Evolutionary conservation across 2,888 invertebrate species (phyloP).

Genomic region (Thelaira solivaga): DNA sequence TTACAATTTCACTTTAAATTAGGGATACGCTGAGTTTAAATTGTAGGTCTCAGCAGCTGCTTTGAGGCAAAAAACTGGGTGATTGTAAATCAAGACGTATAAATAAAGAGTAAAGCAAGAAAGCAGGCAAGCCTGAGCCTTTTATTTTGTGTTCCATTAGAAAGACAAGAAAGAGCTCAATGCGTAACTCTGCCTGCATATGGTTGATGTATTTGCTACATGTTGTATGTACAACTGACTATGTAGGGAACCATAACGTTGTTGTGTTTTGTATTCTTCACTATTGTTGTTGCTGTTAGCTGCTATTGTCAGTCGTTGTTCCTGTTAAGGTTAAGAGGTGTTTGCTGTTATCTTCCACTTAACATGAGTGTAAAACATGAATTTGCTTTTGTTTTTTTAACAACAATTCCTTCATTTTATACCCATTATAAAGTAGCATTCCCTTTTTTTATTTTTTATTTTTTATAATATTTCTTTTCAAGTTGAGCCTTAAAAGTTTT

Average conservation of each 20-base stretch:
- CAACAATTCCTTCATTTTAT: conserved; percentile 1
- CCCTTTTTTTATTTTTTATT: conserved; percentile 1
- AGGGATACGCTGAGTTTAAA: too few species aligned
- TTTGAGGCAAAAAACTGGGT: too few species aligned
- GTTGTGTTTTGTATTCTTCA: too few species aligned
- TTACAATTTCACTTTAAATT: too few species aligned
- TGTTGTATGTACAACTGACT: conserved; percentile 3
- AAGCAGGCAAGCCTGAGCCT: too few species aligned
- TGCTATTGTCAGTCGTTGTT: not conserved
- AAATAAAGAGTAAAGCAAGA: too few species aligned
- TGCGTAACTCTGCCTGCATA: not conserved
- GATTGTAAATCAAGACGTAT: too few species aligned
- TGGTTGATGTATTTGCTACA: conserved; percentile 24
- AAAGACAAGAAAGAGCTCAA: too few species aligned
- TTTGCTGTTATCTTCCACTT: conserved; percentile 63
- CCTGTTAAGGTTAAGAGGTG: conserved; percentile 58
- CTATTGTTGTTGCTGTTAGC: not conserved
- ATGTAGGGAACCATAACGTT: conserved; percentile 11
- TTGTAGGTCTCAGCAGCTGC: too few species aligned
- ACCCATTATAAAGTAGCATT: conserved; percentile 11
- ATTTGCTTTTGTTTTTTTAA: conserved; percentile 55
- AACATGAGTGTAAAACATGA: conserved; percentile 63
- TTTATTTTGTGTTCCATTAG: too few species aligned
- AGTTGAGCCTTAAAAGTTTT: not conserved
- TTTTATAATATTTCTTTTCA: not conserved